These are phyloP conservation scores for Hystrix cristata DNA, from an alignment of 2,113 vertebrate species.

Conservation along the genomic window DNA sequence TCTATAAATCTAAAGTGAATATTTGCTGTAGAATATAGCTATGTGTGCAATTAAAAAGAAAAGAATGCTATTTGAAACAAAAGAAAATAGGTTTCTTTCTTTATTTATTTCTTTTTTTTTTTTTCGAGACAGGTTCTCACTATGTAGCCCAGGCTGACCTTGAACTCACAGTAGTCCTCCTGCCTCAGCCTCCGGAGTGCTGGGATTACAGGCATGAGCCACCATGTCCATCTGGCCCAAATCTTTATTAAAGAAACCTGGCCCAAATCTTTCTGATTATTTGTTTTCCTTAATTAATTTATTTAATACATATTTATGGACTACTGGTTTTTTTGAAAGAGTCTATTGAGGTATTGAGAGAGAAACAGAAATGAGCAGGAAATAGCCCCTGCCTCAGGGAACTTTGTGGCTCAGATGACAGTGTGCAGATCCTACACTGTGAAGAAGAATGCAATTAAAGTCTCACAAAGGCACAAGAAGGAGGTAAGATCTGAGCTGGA, in stretches of 20 bases:
- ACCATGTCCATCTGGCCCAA: not conserved
- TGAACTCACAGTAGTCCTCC: not conserved
- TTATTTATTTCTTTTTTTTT: not conserved
- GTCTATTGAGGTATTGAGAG: not conserved
- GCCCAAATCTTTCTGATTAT: not conserved
- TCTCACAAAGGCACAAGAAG: not conserved
- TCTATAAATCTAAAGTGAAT: slow-evolving; percentile 37
- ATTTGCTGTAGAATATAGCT: not conserved
- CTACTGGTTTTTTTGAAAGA: not conserved
- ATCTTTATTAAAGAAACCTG: slow-evolving; percentile 39
- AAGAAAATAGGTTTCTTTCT: not conserved
- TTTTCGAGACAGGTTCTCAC: not conserved
- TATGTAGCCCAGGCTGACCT: not conserved
- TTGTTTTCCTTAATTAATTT: not conserved
- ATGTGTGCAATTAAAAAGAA: not conserved
- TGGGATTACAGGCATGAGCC: not conserved
- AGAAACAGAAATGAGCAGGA: slow-evolving; percentile 1
- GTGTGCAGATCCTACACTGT: not conserved
- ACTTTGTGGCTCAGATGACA: not conserved
- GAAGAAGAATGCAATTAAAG: not conserved
- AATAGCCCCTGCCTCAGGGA: not conserved
- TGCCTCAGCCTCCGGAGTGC: not conserved
- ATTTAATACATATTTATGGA: not conserved
- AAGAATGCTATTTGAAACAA: not conserved
- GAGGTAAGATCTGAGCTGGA: not conserved